Evolutionary conservation across 2,113 vertebrate species (phyloP), one percentile per base, ranked within the genome.

Genomic region (Urocolius indicus): DNA sequence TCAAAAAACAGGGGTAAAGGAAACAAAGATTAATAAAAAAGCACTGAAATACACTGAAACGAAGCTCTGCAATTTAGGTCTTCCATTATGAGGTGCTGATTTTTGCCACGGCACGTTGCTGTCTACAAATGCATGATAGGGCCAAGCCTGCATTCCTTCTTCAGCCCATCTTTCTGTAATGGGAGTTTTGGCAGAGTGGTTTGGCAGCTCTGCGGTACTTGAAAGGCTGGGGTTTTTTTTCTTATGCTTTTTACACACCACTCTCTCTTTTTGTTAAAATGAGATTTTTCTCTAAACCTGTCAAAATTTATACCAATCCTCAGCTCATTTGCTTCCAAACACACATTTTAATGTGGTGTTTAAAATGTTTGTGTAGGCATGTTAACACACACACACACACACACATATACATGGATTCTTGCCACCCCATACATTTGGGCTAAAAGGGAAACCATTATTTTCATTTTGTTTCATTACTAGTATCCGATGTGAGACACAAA

Each of bases 401-500:
- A 41, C 9, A 41, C 38, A 41, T 12, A 41, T 41, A 12, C 38
- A 41, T 41, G 38, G 38, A 41, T 41, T 41, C 38, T 41, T 41
- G 38, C 12, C 38, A 30, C 72, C 22, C 90, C 1, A 0, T 49
- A 30, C 65, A 88, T 95, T 92, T 55, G 57, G 68, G 45, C 69
- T 94, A 92, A 93, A 97, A 95, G 58, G 49, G 48, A 81, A 90
- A 88, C 68, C 26, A 52, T 63, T 81, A 67, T 80, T 84, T 96
- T 90, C 13, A 93, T 86, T 92, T 75, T 80, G 69, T 88, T 95
- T 96, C 85, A 92, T 92, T 93, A 92, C 65, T 86, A 84, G 48
- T 84, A 75, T 90, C 71, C 94, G 93, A 94, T 92, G 61, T 93
- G 52, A 74, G 77, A 92, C 76, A 84, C 57, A 93, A 90, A 93